Percentiles rank a stretch among this genome's conserved stretches.
These are phyloP conservation scores for Arnoldichthys spilopterus DNA, from an alignment of 2,797 vertebrate genomes.

Conservation along the genomic window DNA sequence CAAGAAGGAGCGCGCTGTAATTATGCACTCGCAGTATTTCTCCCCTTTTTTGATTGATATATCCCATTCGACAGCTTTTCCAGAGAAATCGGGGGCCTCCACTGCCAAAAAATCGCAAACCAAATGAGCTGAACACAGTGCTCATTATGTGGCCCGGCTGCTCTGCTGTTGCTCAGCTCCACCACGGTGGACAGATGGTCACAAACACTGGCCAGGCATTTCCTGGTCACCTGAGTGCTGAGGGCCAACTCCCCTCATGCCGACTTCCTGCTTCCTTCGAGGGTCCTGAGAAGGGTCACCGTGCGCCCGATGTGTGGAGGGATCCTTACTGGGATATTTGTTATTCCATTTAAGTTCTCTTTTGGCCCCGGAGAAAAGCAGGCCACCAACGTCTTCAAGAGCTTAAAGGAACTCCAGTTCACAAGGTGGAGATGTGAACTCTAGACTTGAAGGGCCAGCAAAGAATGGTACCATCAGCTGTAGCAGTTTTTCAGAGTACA, in stretches of 20 bases:
- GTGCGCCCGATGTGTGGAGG: constrained; percentile 65
- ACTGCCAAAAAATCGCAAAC: constrained; percentile 57
- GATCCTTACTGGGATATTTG: constrained; percentile 78
- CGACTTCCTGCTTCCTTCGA: constrained; percentile 61
- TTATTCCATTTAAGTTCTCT: constrained; percentile 78
- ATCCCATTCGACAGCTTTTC: constrained; percentile 53
- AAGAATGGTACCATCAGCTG: constrained; percentile 13
- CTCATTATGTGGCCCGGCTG: constrained; percentile 64
- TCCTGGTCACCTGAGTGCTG: constrained; percentile 76
- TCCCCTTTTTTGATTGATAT: constrained; percentile 54
- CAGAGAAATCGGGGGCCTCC: constrained; percentile 41
- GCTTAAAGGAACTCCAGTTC: constrained; percentile 70
- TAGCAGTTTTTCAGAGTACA: neutral
- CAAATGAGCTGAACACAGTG: constrained; percentile 59
- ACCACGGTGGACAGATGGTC: constrained; percentile 69
- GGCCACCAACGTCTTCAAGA: constrained; percentile 67
- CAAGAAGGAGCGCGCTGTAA: constrained; percentile 40
- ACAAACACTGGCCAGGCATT: constrained; percentile 72
- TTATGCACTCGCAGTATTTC: constrained; percentile 36
- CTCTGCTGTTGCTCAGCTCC: constrained; percentile 63
- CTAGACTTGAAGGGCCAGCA: constrained; percentile 63
- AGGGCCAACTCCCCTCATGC: constrained; percentile 58
- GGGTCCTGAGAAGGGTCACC: constrained; percentile 79
- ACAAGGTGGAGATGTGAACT: constrained; percentile 73
- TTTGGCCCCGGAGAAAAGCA: constrained; percentile 65